These are phyloP conservation scores for Masnerella sp. DNA, from an alignment of 2,888 invertebrate genomes.

Conservation along the genomic window DNA sequence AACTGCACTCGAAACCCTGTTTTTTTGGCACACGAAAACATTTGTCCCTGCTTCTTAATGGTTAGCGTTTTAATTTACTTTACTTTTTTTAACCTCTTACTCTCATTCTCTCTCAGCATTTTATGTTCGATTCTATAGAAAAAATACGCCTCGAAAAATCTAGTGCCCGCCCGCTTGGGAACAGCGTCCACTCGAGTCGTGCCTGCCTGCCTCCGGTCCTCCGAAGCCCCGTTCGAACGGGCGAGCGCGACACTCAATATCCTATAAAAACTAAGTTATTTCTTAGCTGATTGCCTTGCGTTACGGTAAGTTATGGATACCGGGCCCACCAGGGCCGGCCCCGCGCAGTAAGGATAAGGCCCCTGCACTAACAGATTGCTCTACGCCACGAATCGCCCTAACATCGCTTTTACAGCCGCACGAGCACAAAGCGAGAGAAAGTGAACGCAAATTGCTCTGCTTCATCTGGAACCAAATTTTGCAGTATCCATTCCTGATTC, in stretches of 20 bases:
- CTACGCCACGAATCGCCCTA: constrained; percentile 71
- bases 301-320: constrained; percentile 73
- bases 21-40: constrained; percentile 50
- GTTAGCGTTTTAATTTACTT: constrained; percentile 1
- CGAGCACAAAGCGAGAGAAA: constrained; percentile 45
- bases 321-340: constrained; percentile 61
- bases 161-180: constrained; percentile 64
- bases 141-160: constrained; percentile 67
- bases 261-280: constrained; percentile 78
- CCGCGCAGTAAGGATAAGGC: constrained; percentile 77
- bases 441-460: no score
- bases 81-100: background rate
- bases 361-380: constrained; percentile 78
- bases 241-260: constrained; percentile 74
- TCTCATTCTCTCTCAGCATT: constrained; percentile 48
- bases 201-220: no score
- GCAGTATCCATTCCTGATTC: no score
- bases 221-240: no score
- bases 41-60: constrained; percentile 8
- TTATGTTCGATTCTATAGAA: constrained; percentile 65
- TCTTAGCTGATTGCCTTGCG: constrained; percentile 78
- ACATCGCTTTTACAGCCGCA: constrained; percentile 43
- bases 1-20: constrained; percentile 51
- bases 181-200: constrained; percentile 27
- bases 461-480: no score